Evolutionary conservation across 2,888 invertebrate species (phyloP).

Genomic region (Oxycera nigricornis): DNA sequence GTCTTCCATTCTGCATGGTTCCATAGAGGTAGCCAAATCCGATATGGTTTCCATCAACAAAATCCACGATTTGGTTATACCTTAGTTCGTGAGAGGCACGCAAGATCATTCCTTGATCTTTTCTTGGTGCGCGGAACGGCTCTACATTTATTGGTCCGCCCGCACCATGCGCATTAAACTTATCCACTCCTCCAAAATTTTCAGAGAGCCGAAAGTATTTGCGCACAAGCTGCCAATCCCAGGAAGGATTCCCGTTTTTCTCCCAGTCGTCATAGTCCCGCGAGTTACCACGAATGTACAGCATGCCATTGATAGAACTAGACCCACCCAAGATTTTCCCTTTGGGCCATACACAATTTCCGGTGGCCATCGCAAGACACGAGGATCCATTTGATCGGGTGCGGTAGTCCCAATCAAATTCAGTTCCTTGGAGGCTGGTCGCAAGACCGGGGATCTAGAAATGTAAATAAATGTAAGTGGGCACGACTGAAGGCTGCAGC

Average conservation of each 20-base stretch:
- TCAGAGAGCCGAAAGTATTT: slow-evolving; percentile 81
- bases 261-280: slow-evolving; percentile 69
- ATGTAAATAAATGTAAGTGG: no score
- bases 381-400: background rate
- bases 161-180: slow-evolving; percentile 57
- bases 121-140: slow-evolving; percentile 54
- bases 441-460: slow-evolving; percentile 20
- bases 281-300: slow-evolving; percentile 67
- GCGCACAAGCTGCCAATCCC: slow-evolving; percentile 74
- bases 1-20: slow-evolving; percentile 64
- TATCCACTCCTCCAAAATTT: slow-evolving; percentile 42
- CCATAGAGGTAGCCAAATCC: slow-evolving; percentile 68
- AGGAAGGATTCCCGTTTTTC: slow-evolving; percentile 65
- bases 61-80: slow-evolving; percentile 63
- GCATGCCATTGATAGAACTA: slow-evolving; percentile 57
- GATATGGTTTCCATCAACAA: slow-evolving; percentile 67
- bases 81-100: slow-evolving; percentile 65
- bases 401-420: slow-evolving; percentile 26
- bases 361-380: background rate
- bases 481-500: no score
- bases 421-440: background rate
- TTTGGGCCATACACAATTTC: background rate
- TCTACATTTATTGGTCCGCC: slow-evolving; percentile 65
- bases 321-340: slow-evolving; percentile 31
- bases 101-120: slow-evolving; percentile 64